Base-by-base conservation (phyloP, 92 coral and sea anemone species). In the Epizoanthus fatuus region DNA sequence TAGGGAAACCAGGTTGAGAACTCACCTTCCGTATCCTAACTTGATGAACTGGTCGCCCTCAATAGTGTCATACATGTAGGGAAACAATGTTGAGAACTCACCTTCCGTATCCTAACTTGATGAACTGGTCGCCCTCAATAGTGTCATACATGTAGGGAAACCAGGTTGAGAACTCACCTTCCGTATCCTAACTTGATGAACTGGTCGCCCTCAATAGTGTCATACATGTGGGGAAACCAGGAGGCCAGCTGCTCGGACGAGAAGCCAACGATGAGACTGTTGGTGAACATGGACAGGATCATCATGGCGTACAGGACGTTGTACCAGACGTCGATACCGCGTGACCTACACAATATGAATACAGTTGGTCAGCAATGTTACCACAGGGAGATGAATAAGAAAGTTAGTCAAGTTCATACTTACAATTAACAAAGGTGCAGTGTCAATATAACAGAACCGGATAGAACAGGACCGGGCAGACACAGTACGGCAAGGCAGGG, bases 141-240 rank as follows among this genome's bases (percentile, higher is more conserved):
- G 13, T 40, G 10, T 20, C 14, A 4, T 66, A 17, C 69, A 37
- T 4, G 19, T 4, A 69, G 32, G 14, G 2, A 25, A 22, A 2
- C 52, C 13, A 13, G 45, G 49, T 0, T 38, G 40, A 49, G 15
- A 17, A 29, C 57, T 10, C 54, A 96, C 98, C 99, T 91, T 89
- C 99, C 99, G 79, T 94, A 96, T 51, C 99, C 99, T 55, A 86
- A 76, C 81, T 89, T 81, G 84, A 96, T 96, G 83, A 75, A 96
- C 84, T 96, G 99, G 83, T 96, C 99, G 38, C 97, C 97, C 54
- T 96, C 98, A 29, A 94, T 92, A 32, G 99, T 96, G 72, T 96
- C 98, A 15, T 96, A 96, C 99, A 96, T 96, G 98, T 96, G 94
- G 0, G 99, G 99, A 63, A 96, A 93, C 99, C 99, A 96, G 0